Percentiles rank a stretch among this genome's conserved stretches.
These are phyloP conservation scores for Aproaerema taeniolella DNA, from an alignment of 2,888 invertebrate genomes.

Conservation along the genomic window DNA sequence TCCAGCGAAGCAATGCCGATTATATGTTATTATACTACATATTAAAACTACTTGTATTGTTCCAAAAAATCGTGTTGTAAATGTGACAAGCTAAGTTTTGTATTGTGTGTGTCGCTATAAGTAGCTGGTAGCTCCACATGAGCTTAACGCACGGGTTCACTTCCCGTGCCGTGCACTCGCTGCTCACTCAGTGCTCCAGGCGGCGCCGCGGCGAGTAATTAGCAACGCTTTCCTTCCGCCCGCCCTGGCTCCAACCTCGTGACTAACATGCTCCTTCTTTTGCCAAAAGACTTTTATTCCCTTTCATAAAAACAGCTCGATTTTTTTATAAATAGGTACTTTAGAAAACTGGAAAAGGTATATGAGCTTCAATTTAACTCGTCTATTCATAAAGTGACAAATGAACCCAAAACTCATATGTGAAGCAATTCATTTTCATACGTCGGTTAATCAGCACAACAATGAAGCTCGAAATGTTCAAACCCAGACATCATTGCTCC, in stretches of 20 bases:
- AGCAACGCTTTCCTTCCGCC: conserved; percentile 68
- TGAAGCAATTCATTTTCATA: conserved; percentile 29
- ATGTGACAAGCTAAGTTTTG: no score
- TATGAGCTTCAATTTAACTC: no score
- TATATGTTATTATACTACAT: no score
- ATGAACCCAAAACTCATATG: conserved; percentile 14
- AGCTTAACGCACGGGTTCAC: conserved; percentile 18
- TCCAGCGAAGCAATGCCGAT: no score
- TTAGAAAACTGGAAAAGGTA: no score
- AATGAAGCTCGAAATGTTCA: conserved; percentile 42
- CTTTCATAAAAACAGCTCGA: background rate
- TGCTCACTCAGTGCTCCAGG: conserved; percentile 32
- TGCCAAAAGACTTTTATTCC: no score
- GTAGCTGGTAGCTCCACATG: no score
- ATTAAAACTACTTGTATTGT: no score
- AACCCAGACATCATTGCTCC: conserved; percentile 24
- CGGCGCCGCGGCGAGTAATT: conserved; percentile 62
- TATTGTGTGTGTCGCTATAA: no score
- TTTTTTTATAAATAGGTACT: no score
- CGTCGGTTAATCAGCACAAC: conserved; percentile 42
- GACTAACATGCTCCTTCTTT: conserved; percentile 1
- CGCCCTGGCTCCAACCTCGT: conserved; percentile 18
- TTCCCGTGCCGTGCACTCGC: conserved; percentile 33
- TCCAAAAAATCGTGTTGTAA: no score
- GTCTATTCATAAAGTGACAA: background rate